phyloP scores from a whole-genome alignment of 2,113 vertebrate genomes.

The Calyptommatus sinebrachiatus region DNA sequence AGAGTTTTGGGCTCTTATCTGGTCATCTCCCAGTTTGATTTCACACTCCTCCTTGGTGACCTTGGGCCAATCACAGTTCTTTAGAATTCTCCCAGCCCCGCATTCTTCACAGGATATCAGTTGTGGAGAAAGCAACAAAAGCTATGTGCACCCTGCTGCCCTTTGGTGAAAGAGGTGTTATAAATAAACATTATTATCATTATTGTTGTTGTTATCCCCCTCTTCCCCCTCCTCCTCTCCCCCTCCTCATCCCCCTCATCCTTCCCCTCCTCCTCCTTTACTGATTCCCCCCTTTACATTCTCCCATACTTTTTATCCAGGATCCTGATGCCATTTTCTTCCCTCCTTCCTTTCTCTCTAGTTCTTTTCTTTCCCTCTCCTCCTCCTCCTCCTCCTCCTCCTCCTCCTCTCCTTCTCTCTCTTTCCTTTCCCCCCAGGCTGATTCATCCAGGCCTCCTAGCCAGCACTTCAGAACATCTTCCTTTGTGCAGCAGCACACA shows the following conservation, averaged over 20 bases:
- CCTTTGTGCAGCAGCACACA: not conserved
- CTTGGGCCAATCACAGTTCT: too few relatives aligned
- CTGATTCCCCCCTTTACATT: not conserved
- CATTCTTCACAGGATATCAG: too few relatives aligned
- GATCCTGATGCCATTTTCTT: not conserved
- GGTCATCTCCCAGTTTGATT: too few relatives aligned
- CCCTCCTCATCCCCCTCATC: too few relatives aligned
- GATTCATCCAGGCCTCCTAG: not conserved
- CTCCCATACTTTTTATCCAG: not conserved
- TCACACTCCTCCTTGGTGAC: too few relatives aligned
- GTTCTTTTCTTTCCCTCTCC: not conserved
- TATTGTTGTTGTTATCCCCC: too few relatives aligned
- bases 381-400: not conserved
- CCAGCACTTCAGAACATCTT: not conserved
- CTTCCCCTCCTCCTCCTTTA: not conserved
- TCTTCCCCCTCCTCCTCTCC: not conserved
- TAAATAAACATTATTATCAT: too few relatives aligned
- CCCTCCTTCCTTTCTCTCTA: not conserved
- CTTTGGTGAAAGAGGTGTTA: too few relatives aligned
- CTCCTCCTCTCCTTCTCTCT: not conserved
- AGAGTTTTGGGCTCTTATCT: too few relatives aligned
- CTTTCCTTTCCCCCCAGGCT: not conserved
- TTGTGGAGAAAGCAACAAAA: too few relatives aligned
- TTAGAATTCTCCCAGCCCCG: too few relatives aligned
- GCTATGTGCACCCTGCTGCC: too few relatives aligned